Evolutionary conservation across 2,888 invertebrate genomes (phyloP).

Genomic region (Acanthococcus lagerstroemiae): DNA sequence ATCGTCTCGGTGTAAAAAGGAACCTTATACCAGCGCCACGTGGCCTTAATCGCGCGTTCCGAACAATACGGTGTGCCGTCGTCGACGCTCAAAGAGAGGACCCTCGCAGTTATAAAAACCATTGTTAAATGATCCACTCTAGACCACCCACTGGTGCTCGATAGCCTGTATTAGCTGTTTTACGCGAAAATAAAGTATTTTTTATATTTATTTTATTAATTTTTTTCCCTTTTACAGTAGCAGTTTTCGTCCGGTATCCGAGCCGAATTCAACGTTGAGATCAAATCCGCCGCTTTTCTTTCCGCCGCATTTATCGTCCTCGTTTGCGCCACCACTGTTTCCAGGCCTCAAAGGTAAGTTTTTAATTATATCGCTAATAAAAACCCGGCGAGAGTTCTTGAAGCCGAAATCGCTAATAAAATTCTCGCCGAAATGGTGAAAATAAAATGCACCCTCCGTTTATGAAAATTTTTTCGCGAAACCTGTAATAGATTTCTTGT

Average conservation of each 20-base stretch:
- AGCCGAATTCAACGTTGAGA: constrained; percentile 48
- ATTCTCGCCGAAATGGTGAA: background rate
- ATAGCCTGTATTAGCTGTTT: background rate
- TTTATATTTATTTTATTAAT: constrained; percentile 21
- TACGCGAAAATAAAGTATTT: background rate
- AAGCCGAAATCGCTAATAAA: background rate
- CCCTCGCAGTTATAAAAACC: background rate
- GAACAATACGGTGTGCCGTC: constrained; percentile 22
- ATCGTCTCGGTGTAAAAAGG: constrained; percentile 2
- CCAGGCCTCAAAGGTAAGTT: constrained; percentile 67
- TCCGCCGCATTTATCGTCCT: constrained; percentile 66
- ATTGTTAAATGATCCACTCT: constrained; percentile 14
- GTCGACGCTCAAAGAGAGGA: background rate
- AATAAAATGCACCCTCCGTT: background rate
- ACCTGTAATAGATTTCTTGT: no score
- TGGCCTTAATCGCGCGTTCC: constrained; percentile 25
- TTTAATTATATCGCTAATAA: background rate
- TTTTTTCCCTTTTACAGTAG: constrained; percentile 49
- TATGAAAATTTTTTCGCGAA: no score
- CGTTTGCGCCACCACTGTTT: constrained; percentile 68
- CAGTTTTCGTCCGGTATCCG: constrained; percentile 49
- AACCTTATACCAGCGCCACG: constrained; percentile 14
- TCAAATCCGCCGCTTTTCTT: constrained; percentile 63
- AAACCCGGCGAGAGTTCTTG: background rate
- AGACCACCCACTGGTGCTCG: constrained; percentile 12